Conservation (phyloP, 1,140 invertebrate genomes). For the Cydia fagiglandana region DNA sequence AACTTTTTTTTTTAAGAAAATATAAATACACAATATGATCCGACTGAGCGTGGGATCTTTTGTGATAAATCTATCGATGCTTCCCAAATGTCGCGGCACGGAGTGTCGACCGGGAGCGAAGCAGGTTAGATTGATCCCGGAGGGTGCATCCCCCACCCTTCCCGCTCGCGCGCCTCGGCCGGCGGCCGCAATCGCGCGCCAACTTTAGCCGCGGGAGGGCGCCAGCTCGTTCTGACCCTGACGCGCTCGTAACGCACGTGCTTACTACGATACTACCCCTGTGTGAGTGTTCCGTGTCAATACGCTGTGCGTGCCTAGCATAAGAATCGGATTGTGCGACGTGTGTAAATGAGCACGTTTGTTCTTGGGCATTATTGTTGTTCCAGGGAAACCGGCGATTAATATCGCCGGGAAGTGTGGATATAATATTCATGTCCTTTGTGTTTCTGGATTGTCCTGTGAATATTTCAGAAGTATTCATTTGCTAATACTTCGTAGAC, state of each 20-base stretch:
- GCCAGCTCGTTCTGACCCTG: conserved; percentile 42
- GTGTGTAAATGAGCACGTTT: conserved; percentile 60
- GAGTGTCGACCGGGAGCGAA: conserved; percentile 46
- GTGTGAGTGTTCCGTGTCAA: conserved; percentile 66
- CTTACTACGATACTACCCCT: conserved; percentile 44
- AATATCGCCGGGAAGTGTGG: conserved; percentile 54
- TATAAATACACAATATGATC: neutral
- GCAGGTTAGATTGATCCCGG: conserved; percentile 65
- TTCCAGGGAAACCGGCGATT: conserved; percentile 55
- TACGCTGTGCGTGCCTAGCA: conserved; percentile 63
- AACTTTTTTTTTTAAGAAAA: neutral
- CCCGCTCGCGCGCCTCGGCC: conserved; percentile 45
- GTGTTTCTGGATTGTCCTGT: conserved; percentile 37
- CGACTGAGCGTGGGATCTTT: neutral
- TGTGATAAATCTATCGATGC: conserved; percentile 15
- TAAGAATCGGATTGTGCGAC: conserved; percentile 57
- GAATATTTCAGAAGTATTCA: neutral
- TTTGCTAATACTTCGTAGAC: conserved; percentile 11
- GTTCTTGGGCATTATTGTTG: conserved; percentile 61
- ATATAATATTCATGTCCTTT: conserved; percentile 50
- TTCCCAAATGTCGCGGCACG: neutral
- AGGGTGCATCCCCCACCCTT: conserved; percentile 63
- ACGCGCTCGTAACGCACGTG: conserved; percentile 48
- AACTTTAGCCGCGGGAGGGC: conserved; percentile 69
- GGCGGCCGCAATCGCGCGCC: conserved; percentile 69